Evolutionary conservation across 2,888 invertebrate species (phyloP).

Genomic region (Pteria penguin): DNA sequence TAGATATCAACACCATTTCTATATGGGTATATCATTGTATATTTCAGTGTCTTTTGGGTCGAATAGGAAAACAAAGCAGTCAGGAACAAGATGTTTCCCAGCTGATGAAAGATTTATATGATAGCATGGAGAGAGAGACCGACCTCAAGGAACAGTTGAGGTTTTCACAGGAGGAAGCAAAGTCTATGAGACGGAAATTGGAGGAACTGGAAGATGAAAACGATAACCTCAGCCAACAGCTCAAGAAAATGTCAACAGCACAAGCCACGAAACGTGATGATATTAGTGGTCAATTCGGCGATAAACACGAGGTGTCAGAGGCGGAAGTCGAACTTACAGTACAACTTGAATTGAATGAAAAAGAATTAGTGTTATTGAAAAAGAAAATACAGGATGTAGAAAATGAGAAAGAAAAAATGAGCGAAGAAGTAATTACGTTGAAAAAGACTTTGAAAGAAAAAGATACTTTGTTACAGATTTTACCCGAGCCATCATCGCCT

Average conservation of each 20-base stretch:
- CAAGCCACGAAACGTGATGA: constrained; percentile 39
- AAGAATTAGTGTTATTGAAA: constrained; percentile 91
- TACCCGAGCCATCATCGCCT: constrained; percentile 62
- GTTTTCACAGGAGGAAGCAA: constrained; percentile 93
- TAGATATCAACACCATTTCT: not conserved
- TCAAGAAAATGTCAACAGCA: constrained; percentile 92
- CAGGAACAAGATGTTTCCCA: constrained; percentile 81
- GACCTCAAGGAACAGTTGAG: constrained; percentile 94
- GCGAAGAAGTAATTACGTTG: constrained; percentile 64
- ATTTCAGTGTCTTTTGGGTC: constrained; percentile 53
- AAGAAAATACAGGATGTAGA: constrained; percentile 92
- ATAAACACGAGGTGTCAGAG: constrained; percentile 80
- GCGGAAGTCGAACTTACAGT: constrained; percentile 87
- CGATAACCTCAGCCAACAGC: constrained; percentile 95
- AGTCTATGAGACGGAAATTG: constrained; percentile 91
- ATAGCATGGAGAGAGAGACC: constrained; percentile 94
- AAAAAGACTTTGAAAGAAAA: constrained; percentile 63
- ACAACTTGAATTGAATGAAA: constrained; percentile 92
- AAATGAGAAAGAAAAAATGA: constrained; percentile 85
- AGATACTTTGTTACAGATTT: constrained; percentile 44
- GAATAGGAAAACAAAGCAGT: constrained; percentile 64
- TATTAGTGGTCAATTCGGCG: constrained; percentile 82
- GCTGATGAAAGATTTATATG: constrained; percentile 91
- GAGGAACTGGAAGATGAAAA: constrained; percentile 97
- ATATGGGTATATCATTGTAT: too few relatives aligned